Evolutionary conservation across 2,888 invertebrate genomes (phyloP), one percentile per base, ranked within the genome.

Genomic region (Chloroclystis v-ata): DNA sequence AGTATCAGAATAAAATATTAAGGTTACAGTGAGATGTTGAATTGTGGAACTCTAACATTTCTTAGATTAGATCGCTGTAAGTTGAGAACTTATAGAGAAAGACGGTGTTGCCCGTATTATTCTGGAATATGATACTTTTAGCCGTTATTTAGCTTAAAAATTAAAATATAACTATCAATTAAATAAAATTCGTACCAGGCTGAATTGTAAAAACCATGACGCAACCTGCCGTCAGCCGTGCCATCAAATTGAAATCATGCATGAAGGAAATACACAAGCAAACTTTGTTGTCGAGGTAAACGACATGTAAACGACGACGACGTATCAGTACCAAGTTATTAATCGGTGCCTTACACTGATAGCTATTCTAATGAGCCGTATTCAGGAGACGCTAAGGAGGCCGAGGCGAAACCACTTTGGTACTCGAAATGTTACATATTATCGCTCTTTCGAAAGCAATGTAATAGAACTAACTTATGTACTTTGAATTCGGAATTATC

Each of bases 361-460:
- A 87, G 75, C 81, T 84, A 87, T 87, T 87, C 86, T 85, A 87
- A 87, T 87, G 84, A 87, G 81, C 69, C 25, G 65, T 70, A 62
- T 70, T 69, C 73, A 67, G 67, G 66, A 75, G 71, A 72, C 68
- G 69, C 63, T 70, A 86, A 85, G 71, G 82, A 86, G 85, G 81
- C 73, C 86, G 85, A 84, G 82, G 84, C 77, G 62, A 83, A 73
- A 62, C 70, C 59, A 68, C 67, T 76, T 72, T 73, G 67, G 65
- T 65, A 69, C 12, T 32, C 13, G 28, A 13, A 4, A 69, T 63
- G 61, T 60, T 56, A 53, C 60, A 53, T 63, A 63, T 61, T 55
- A 55, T 51, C 55, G 49, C 51, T 45, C 35, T 40, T 42, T 51
- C 33, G 28, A 54, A 67, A 70, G 42, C 33, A 16, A 25, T 62